Base-by-base conservation (phyloP, 1,140 invertebrate genomes). In the Calosoma granatense region DNA sequence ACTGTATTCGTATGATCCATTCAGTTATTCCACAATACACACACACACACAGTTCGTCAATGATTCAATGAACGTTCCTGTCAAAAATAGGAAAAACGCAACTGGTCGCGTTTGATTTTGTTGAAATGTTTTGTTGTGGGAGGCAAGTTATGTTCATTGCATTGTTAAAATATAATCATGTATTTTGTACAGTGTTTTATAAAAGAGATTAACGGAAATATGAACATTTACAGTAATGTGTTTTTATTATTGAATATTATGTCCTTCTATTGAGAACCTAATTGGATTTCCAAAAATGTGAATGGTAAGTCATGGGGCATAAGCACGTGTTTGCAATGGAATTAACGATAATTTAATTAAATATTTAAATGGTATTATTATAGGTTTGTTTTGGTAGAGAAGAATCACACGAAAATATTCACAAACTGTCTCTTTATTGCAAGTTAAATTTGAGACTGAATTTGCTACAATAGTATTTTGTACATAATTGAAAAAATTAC, bases 171-270 rank as follows among this genome's bases (percentile, higher is more conserved):
- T 47, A 47, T 47, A 47, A n/a, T 47, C 15, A 47, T 47, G 41
- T 47, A 47, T 47, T 47, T 47, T 47, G 41, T 47, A 47, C 41
- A 47, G 41, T 47, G 41, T 47, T 47, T 47, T 47, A 47, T 47
- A 47, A 47, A 47, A 47, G 41, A 47, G 41, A 47, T 47, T 12
- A 47, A 12, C 41, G 17, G 41, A 47, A 47, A 36, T 9, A 36
- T n/a, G n/a, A n/a, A n/a, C n/a, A n/a, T n/a, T n/a, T n/a, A n/a
- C n/a, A n/a, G n/a, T n/a, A n/a, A n/a, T n/a, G n/a, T n/a, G n/a
- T n/a, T n/a, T n/a, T n/a, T n/a, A n/a, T 30, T 30, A 30, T 6
- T 30, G 4, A 11, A 47, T 47, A 9, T 9, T 6, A 4, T 47
- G 9, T 12, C 41, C 41, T 47, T 47, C 17, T 47, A 47, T 47